Conservation (phyloP, 2,797 vertebrate genomes). For the Notolabrus celidotus region DNA sequence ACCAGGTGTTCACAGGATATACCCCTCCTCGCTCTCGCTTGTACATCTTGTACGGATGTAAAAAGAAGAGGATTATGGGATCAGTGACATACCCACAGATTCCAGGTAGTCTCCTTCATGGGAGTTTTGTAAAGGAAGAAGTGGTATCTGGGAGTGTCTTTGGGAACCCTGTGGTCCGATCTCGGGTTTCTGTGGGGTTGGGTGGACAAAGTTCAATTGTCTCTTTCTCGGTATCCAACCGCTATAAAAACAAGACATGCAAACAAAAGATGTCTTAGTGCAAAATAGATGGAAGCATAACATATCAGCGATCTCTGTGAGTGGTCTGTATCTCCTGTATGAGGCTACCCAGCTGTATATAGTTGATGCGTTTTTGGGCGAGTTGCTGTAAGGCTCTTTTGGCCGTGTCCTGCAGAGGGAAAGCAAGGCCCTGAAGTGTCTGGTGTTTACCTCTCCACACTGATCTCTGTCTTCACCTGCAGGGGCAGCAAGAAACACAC, state of each 20-base stretch:
- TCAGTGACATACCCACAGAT: slow-evolving; percentile 89
- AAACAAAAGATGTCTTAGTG: background rate
- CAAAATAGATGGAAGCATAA: background rate
- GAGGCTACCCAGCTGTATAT: slow-evolving; percentile 93
- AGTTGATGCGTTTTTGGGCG: slow-evolving; percentile 91
- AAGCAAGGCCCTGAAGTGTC: slow-evolving; percentile 94
- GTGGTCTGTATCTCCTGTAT: background rate
- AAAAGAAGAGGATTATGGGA: slow-evolving; percentile 16
- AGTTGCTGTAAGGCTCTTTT: slow-evolving; percentile 92
- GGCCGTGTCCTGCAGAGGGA: slow-evolving; percentile 92
- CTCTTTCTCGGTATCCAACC: slow-evolving; percentile 92
- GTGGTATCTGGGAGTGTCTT: slow-evolving; percentile 95
- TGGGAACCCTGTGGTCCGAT: slow-evolving; percentile 91
- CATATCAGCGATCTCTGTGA: background rate
- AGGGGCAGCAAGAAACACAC: slow-evolving; percentile 72
- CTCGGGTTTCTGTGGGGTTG: slow-evolving; percentile 89
- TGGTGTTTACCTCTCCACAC: slow-evolving; percentile 96
- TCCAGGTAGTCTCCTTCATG: slow-evolving; percentile 95
- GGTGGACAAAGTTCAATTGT: slow-evolving; percentile 95
- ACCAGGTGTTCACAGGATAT: slow-evolving; percentile 19
- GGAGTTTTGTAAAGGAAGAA: slow-evolving; percentile 97
- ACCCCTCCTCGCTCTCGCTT: background rate
- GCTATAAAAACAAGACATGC: slow-evolving; percentile 65
- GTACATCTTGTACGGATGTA: background rate
- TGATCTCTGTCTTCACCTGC: slow-evolving; percentile 96